Evolutionary conservation across 1,140 invertebrate genomes (phyloP).

Genomic region (Ctenoplectra terminalis): DNA sequence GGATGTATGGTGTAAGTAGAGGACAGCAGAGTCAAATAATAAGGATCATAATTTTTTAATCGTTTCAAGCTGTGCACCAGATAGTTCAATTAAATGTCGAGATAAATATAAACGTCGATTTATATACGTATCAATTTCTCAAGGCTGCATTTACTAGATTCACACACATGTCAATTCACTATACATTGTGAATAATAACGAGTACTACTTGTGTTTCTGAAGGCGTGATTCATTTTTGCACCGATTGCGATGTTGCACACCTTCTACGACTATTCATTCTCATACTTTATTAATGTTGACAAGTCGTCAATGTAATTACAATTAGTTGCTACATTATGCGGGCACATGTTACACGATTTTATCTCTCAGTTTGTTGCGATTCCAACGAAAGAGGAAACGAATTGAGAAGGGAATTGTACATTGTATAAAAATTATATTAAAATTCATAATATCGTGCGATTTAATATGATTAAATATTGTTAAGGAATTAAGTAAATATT

Average conservation of each 20-base stretch:
- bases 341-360: background rate
- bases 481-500: too few relatives aligned
- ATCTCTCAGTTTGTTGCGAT: background rate
- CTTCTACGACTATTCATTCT: conserved; percentile 20
- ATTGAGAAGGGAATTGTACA: background rate
- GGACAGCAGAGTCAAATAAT: too few relatives aligned
- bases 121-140: conserved; percentile 10
- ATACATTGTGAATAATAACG: background rate
- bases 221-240: conserved; percentile 20
- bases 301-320: background rate
- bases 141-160: conserved; percentile 5
- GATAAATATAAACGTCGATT: background rate
- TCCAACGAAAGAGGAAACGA: background rate
- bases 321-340: background rate
- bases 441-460: too few relatives aligned
- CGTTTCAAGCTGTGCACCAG: background rate
- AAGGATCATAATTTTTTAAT: background rate
- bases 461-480: too few relatives aligned
- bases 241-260: conserved; percentile 2
- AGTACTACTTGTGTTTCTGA: background rate
- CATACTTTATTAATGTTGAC: background rate
- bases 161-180: background rate
- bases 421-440: background rate
- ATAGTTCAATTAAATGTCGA: background rate
- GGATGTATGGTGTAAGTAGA: too few relatives aligned